These are phyloP conservation scores for Nipponacmea schrenckii DNA, from an alignment of 2,888 invertebrate species.

Conservation along the genomic window DNA sequence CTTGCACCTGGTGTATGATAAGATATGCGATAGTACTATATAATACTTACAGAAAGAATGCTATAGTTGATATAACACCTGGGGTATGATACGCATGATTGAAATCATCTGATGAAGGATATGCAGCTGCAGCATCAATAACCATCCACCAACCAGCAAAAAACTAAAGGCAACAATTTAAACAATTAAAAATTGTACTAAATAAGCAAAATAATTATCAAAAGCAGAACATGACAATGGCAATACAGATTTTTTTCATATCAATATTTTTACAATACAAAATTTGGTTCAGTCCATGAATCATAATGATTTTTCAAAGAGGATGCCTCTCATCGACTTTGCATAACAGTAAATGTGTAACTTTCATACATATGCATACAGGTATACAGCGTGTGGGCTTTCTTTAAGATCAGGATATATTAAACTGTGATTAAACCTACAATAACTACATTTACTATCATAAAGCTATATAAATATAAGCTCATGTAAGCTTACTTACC, in stretches of 20 bases:
- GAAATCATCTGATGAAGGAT: slow-evolving; percentile 72
- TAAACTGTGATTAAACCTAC: no score
- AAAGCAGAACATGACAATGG: neutral
- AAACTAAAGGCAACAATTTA: slow-evolving; percentile 72
- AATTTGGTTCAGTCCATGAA: neutral
- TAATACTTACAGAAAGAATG: slow-evolving; percentile 84
- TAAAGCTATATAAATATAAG: no score
- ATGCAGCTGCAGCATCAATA: slow-evolving; percentile 90
- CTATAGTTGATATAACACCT: slow-evolving; percentile 92
- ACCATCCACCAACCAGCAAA: slow-evolving; percentile 98
- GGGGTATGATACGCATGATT: slow-evolving; percentile 83
- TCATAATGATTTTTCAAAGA: no score
- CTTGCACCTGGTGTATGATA: no score
- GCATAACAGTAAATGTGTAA: no score
- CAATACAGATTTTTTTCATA: neutral
- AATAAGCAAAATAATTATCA: neutral
- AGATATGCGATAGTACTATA: no score
- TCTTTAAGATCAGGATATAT: no score
- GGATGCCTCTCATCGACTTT: no score
- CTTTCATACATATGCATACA: no score
- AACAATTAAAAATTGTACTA: neutral
- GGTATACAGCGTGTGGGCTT: no score
- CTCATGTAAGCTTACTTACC: slow-evolving; percentile 72
- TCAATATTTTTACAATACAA: neutral
- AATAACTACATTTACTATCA: no score